Conservation (phyloP, 2,888 invertebrate species). For the Idaea straminata region DNA sequence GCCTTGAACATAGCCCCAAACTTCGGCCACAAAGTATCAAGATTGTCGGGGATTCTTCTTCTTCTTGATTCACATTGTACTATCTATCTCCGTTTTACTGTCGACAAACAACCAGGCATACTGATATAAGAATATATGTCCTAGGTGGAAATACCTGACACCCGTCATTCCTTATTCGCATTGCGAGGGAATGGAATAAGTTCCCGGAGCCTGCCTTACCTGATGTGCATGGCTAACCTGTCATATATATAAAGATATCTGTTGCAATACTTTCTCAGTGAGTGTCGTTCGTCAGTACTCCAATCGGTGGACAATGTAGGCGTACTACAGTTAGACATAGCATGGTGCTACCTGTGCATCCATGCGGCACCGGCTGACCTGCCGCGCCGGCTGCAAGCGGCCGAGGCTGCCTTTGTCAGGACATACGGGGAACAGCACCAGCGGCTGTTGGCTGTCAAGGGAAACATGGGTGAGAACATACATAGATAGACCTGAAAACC, state of each 20-base stretch:
- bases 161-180: too few relatives aligned
- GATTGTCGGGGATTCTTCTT: too few relatives aligned
- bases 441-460: constrained; percentile 58
- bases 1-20: too few relatives aligned
- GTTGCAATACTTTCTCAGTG: constrained; percentile 64
- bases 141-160: too few relatives aligned
- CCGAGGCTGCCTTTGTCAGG: constrained; percentile 83
- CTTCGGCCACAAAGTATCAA: too few relatives aligned
- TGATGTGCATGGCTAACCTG: too few relatives aligned
- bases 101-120: too few relatives aligned
- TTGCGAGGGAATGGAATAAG: too few relatives aligned
- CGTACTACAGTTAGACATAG: constrained; percentile 89
- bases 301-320: constrained; percentile 90
- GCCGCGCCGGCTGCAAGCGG: constrained; percentile 82
- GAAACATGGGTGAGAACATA: constrained; percentile 50
- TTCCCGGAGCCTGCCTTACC: too few relatives aligned
- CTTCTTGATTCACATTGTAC: too few relatives aligned
- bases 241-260: not conserved
- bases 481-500: not conserved
- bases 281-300: constrained; percentile 83
- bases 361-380: constrained; percentile 83
- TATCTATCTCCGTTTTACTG: too few relatives aligned
- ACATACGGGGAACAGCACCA: constrained; percentile 72
- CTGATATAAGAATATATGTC: too few relatives aligned
- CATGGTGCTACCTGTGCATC: constrained; percentile 93